These are phyloP conservation scores for Caligus rogercresseyi DNA, from an alignment of 1,140 invertebrate genomes.

Conservation along the genomic window DNA sequence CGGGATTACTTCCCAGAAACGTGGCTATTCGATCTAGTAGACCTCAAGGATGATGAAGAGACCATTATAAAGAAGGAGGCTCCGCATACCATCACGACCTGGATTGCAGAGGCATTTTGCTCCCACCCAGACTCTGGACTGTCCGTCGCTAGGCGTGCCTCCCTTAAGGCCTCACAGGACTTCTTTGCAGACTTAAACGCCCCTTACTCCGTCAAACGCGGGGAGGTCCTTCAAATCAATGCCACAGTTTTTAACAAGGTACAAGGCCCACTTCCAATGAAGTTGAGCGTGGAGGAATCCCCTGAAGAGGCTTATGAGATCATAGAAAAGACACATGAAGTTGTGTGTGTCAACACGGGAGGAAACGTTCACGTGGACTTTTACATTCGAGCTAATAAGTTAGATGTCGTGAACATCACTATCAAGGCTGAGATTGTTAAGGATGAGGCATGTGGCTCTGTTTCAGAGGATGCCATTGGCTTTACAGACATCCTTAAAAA, in stretches of 20 bases:
- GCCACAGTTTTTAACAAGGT: conserved; percentile 54
- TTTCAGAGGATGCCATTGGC: conserved; percentile 26
- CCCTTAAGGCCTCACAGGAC: conserved; percentile 45
- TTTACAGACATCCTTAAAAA: conserved; percentile 40
- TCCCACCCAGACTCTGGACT: conserved; percentile 42
- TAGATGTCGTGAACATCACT: conserved; percentile 40
- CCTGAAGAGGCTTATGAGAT: conserved; percentile 19
- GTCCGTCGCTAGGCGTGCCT: conserved; percentile 37
- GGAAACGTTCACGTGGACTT: conserved; percentile 25
- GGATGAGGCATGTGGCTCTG: conserved; percentile 32
- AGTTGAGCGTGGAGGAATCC: conserved; percentile 23
- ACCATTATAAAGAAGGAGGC: conserved; percentile 33
- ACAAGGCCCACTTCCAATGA: conserved; percentile 40
- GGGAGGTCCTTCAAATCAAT: conserved; percentile 46
- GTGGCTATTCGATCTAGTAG: conserved; percentile 44
- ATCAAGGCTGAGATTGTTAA: conserved; percentile 36
- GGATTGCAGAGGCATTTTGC: conserved; percentile 49
- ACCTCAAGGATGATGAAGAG: conserved; percentile 36
- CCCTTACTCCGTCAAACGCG: conserved; percentile 48
- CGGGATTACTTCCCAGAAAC: conserved; percentile 47
- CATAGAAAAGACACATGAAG: neutral
- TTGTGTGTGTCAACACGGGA: conserved; percentile 12
- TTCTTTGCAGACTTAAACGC: conserved; percentile 51
- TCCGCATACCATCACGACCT: conserved; percentile 54
- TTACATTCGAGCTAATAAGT: conserved; percentile 32